Conservation (phyloP, 2,113 vertebrate species). For the Condylura cristata region DNA sequence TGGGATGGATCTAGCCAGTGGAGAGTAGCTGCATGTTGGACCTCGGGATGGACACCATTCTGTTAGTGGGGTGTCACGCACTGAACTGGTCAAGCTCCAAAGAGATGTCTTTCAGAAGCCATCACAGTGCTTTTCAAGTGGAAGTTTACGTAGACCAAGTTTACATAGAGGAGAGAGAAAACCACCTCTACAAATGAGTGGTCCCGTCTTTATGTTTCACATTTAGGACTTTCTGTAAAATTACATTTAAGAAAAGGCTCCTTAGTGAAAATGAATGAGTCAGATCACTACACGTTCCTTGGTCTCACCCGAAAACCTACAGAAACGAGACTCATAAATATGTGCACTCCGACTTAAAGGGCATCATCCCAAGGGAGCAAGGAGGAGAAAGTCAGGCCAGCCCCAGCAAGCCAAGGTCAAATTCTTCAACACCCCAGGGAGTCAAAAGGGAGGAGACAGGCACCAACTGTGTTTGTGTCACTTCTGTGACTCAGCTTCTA, state of each 20-base stretch:
- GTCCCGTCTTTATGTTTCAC: not conserved
- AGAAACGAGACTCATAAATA: not conserved
- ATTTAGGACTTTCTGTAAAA: not conserved
- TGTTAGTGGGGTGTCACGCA: not conserved
- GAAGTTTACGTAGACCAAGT: not conserved
- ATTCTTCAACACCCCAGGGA: not conserved
- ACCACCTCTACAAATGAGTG: not conserved
- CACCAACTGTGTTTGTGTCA: constrained; percentile 41
- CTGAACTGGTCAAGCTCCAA: not conserved
- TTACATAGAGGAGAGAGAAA: not conserved
- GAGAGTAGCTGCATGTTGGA: not conserved
- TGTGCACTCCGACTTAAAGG: not conserved
- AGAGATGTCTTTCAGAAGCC: not conserved
- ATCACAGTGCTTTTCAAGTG: not conserved
- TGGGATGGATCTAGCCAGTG: not conserved
- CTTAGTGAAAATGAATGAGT: not conserved
- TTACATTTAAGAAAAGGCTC: not conserved
- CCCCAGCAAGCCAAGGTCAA: not conserved
- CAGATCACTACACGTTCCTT: not conserved
- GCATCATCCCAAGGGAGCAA: not conserved
- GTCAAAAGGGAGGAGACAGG: not conserved
- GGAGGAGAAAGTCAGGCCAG: not conserved
- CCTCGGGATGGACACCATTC: not conserved
- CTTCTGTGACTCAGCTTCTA: constrained; percentile 71
- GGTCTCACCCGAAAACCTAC: not conserved